phyloP scores from a whole-genome alignment of 2,888 invertebrate species.

The Leptura quadrifasciata region DNA sequence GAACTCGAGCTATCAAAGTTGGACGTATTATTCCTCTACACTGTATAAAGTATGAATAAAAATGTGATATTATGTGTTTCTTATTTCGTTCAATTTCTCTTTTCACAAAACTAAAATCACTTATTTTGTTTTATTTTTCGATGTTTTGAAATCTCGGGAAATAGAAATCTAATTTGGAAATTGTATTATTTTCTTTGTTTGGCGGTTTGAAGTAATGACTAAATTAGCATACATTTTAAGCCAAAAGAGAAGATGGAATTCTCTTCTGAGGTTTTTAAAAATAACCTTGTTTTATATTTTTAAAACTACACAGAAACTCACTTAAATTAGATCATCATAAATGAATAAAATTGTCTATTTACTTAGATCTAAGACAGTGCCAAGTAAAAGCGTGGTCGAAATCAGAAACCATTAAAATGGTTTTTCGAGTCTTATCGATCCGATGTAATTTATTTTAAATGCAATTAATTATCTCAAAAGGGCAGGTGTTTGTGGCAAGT shows the following conservation, averaged over 20 bases:
- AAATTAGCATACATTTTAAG: slow-evolving; percentile 24
- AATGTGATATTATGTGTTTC: not conserved
- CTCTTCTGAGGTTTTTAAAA: slow-evolving; percentile 13
- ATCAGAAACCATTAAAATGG: not conserved
- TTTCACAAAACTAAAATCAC: not conserved
- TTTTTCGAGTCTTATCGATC: not conserved
- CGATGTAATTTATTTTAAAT: not conserved
- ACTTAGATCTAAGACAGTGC: not conserved
- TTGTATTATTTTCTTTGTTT: slow-evolving; percentile 28
- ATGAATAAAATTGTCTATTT: slow-evolving; percentile 24
- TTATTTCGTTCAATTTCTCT: not conserved
- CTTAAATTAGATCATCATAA: slow-evolving; percentile 27
- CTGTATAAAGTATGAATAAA: no score
- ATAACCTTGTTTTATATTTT: slow-evolving; percentile 24
- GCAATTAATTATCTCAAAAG: not conserved
- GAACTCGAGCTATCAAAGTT: no score
- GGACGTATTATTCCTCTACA: no score
- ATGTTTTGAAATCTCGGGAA: not conserved
- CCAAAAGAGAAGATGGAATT: not conserved
- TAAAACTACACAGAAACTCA: slow-evolving; percentile 25
- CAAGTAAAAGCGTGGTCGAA: not conserved
- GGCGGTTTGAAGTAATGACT: slow-evolving; percentile 9
- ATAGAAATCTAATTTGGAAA: slow-evolving; percentile 18
- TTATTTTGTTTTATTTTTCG: slow-evolving; percentile 9
- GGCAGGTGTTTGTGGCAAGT: slow-evolving; percentile 3